Conservation (phyloP, 1,140 invertebrate genomes). For the Gryon sp. region DNA sequence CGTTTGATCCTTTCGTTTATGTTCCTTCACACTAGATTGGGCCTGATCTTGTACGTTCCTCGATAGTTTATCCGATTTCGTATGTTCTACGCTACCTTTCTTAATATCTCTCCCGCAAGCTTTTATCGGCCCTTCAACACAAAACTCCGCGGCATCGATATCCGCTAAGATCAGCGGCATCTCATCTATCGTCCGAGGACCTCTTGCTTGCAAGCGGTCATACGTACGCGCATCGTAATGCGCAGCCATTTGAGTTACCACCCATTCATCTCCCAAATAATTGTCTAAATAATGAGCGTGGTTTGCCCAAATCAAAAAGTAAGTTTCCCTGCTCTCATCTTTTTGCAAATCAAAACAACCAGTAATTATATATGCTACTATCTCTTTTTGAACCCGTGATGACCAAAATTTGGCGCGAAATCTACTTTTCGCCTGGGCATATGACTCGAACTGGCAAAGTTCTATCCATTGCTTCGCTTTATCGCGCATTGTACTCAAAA, state of each 20-base stretch:
- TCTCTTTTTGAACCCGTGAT: not conserved
- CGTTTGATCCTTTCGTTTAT: no score
- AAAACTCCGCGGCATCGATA: constrained; percentile 14
- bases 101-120: no score
- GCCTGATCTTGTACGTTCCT: no score
- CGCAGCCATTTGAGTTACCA: not conserved
- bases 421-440: not conserved
- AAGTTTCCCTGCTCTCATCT: constrained; percentile 5
- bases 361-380: not conserved
- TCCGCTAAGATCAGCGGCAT: constrained; percentile 11
- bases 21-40: no score
- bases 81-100: no score
- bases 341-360: not conserved
- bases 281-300: not conserved
- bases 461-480: constrained; percentile 10
- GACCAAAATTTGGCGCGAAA: constrained; percentile 21
- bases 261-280: constrained; percentile 10
- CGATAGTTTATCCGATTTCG: not conserved
- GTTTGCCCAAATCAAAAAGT: constrained; percentile 24
- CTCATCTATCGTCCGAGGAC: not conserved
- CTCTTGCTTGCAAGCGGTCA: not conserved
- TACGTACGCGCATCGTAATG: not conserved
- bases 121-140: not conserved
- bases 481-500: constrained; percentile 10
- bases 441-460: constrained; percentile 14